Conservation (phyloP, 2,888 invertebrate species). For the Phalera bucephala region DNA sequence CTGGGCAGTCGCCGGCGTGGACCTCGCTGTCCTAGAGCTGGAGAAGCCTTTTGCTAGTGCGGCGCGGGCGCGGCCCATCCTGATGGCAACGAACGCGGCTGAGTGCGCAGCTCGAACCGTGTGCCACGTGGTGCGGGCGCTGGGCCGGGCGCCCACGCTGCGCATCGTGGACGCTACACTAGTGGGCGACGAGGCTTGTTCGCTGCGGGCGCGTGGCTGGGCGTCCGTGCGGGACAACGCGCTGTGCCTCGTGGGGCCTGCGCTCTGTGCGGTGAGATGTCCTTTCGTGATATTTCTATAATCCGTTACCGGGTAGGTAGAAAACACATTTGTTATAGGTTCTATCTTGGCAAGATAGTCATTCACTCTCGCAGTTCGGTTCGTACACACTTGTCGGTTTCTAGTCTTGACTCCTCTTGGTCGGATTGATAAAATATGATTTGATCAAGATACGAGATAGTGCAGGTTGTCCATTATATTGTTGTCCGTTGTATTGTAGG, state of each 20-base stretch:
- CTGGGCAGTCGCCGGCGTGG: slow-evolving; percentile 31
- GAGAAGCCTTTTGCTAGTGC: slow-evolving; percentile 47
- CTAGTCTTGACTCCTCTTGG: too few species aligned
- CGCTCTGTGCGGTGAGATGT: slow-evolving; percentile 48
- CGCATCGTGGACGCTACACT: slow-evolving; percentile 38
- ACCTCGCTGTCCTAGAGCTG: slow-evolving; percentile 59
- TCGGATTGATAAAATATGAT: too few species aligned
- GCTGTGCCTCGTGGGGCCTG: slow-evolving; percentile 51
- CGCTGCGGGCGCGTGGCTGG: slow-evolving; percentile 41
- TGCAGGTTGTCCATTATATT: too few species aligned
- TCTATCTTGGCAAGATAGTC: too few species aligned
- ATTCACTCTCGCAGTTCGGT: too few species aligned
- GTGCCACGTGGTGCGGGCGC: slow-evolving; percentile 49
- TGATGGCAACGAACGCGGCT: slow-evolving; percentile 44
- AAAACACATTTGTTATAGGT: too few species aligned
- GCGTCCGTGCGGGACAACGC: slow-evolving; percentile 36
- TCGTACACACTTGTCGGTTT: too few species aligned
- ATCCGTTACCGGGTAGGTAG: too few species aligned
- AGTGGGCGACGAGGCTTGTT: slow-evolving; percentile 30
- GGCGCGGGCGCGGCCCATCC: slow-evolving; percentile 50
- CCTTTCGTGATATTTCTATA: too few species aligned
- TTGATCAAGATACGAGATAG: too few species aligned
- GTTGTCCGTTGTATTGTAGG: too few species aligned
- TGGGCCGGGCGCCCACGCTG: slow-evolving; percentile 26
- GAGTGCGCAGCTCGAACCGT: slow-evolving; percentile 38